Evolutionary conservation across 2,113 vertebrate genomes (phyloP), one percentile per base, ranked within the genome.

Genomic region (Muntiacus muntjak): DNA sequence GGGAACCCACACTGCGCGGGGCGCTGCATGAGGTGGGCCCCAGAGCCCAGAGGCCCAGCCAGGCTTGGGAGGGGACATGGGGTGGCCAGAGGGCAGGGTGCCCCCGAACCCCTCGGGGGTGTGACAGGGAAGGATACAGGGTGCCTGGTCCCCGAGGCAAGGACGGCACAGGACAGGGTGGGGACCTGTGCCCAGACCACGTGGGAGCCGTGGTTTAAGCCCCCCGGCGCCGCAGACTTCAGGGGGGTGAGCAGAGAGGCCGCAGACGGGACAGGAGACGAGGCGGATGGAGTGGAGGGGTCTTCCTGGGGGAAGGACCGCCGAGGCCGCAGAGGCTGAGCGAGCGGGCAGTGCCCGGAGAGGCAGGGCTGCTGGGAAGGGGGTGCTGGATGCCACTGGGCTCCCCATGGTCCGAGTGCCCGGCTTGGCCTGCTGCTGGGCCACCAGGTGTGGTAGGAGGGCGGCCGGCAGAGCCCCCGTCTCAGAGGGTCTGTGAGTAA

Each of bases 401-500:
- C 55, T 10, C 30, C 30, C 47, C 1, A 0, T 25, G 3, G 26
- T 10, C 43, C 6, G 1, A 1, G 28, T 7, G 83, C 88, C 64
- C 19, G 1, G 4, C 30, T 2, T 6, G 54, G 78, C 40, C 71
- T 0, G 1, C 33, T 0, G 13, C 33, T 13, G 21, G 0, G 25
- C 86, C 0, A 21, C 90, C 94, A 87, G 96, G 94, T 79, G 94
- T 0, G 13, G n/a, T 11, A 30, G 36, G 5, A 5, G 11, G 83
- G 62, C 64, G 0, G 11, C 89, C 14, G 2, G 28, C 23, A 0
- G 89, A 45, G 60, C 58, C 82, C 26, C 82, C 10, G 52, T n/a
- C 26, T 26, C 4, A 2, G n/a, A 99, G 99, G 97, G 97, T 2
- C 94, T 45, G 97, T 98, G 98, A 99, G 98, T 98, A 99, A 98